Evolutionary conservation across 2,113 vertebrate species (phyloP).

Genomic region (Meriones unguiculatus): DNA sequence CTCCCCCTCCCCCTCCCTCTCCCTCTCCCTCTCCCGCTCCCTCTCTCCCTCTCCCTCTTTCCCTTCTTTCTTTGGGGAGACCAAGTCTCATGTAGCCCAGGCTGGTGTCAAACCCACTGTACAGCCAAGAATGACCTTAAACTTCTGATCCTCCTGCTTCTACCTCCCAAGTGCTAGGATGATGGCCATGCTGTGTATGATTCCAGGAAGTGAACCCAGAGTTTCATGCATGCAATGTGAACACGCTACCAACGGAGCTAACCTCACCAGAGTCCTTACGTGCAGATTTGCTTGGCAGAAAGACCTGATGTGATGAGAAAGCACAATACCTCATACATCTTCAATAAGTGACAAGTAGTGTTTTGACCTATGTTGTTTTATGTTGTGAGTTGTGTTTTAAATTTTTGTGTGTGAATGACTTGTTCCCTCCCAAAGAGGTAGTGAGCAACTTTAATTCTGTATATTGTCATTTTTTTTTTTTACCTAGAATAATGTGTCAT

Average conservation of each 20-base stretch:
- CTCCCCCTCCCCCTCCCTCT: not conserved
- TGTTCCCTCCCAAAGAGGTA: not conserved
- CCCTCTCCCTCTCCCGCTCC: not conserved
- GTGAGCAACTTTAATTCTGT: not conserved
- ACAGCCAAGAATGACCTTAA: not conserved
- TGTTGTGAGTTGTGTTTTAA: not conserved
- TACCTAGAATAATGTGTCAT: not conserved
- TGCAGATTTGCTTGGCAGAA: not conserved
- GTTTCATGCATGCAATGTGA: not conserved
- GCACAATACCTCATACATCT: fast-evolving
- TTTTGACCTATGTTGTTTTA: not conserved
- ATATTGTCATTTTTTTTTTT: not conserved
- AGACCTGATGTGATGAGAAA: not conserved
- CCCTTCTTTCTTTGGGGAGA: not conserved
- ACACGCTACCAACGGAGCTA: not conserved
- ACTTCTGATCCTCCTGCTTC: not conserved
- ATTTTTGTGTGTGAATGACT: not conserved
- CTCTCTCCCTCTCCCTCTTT: not conserved
- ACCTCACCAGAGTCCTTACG: not conserved
- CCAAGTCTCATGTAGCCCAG: not conserved
- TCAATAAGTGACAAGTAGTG: not conserved
- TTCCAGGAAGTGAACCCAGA: not conserved
- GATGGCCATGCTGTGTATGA: not conserved
- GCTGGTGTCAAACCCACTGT: not conserved
- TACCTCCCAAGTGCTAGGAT: not conserved